phyloP scores from a whole-genome alignment of 2,888 invertebrate genomes.

The Machimus atricapillus region DNA sequence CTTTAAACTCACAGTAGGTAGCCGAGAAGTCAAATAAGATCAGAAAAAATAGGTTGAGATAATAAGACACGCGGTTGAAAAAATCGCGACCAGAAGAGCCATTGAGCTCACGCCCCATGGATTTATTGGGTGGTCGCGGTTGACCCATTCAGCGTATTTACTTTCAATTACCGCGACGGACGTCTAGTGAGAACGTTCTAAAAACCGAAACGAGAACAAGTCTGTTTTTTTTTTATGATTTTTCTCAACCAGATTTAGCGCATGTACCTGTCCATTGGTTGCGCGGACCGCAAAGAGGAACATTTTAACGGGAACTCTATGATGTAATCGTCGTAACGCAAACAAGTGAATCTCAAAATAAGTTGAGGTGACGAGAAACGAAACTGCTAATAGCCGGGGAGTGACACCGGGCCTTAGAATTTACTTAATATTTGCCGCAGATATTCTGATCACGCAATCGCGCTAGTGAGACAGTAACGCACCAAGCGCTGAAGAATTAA shows the following conservation, averaged over 20 bases:
- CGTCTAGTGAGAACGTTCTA: not conserved
- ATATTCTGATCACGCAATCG: conserved; percentile 32
- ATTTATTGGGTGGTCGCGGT: not conserved
- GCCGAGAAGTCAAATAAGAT: too few species aligned
- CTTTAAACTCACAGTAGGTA: too few species aligned
- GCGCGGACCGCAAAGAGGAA: not conserved
- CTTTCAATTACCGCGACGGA: not conserved
- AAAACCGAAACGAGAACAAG: not conserved
- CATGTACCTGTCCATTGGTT: not conserved
- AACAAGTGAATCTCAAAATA: conserved; percentile 13
- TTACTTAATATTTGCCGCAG: conserved; percentile 21
- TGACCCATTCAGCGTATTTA: not conserved
- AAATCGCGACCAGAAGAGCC: not conserved
- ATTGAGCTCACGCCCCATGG: not conserved
- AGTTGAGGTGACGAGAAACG: not conserved
- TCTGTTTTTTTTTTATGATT: not conserved
- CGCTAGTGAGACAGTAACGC: not conserved
- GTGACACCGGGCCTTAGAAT: not conserved
- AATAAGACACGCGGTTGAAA: not conserved
- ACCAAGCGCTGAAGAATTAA: conserved; percentile 11
- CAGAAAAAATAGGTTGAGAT: too few species aligned
- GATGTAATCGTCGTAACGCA: not conserved
- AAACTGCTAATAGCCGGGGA: conserved; percentile 7
- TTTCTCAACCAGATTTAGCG: not conserved
- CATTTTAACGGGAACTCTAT: conserved; percentile 25